These are phyloP conservation scores for Pithys albifrons DNA, from an alignment of 2,113 vertebrate genomes.

Conservation along the genomic window DNA sequence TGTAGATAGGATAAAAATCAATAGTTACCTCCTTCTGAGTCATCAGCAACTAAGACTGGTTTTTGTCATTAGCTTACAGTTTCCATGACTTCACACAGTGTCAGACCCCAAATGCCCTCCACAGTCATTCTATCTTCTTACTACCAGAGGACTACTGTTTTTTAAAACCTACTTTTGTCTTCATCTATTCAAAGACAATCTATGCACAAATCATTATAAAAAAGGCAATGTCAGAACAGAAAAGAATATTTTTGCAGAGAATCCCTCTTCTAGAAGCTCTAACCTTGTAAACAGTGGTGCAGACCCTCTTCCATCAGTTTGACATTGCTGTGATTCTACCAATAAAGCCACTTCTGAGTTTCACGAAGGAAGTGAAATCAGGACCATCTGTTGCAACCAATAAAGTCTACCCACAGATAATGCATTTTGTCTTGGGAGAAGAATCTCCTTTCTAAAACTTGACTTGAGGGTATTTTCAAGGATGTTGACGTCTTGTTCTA, in stretches of 20 bases:
- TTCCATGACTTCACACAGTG: background rate
- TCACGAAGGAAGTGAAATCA: background rate
- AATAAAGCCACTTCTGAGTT: background rate
- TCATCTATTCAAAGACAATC: background rate
- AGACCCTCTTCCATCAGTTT: background rate
- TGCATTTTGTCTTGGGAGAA: background rate
- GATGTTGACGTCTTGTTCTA: slow-evolving; percentile 27
- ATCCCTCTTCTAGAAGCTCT: background rate
- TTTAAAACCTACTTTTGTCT: background rate
- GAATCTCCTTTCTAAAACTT: background rate
- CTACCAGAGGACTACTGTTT: background rate
- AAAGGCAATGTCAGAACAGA: background rate
- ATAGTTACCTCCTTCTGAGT: background rate
- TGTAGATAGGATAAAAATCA: background rate
- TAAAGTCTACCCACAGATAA: background rate
- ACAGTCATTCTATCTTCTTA: background rate
- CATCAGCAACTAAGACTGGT: background rate
- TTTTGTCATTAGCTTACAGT: background rate
- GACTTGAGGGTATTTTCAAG: slow-evolving; percentile 33
- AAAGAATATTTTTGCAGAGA: background rate
- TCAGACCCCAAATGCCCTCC: background rate
- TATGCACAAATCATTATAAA: background rate
- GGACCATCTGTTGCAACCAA: background rate
- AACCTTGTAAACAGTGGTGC: background rate
- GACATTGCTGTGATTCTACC: background rate